phyloP scores from a whole-genome alignment of 2,113 vertebrate genomes.

The Fukomys damarensis region DNA sequence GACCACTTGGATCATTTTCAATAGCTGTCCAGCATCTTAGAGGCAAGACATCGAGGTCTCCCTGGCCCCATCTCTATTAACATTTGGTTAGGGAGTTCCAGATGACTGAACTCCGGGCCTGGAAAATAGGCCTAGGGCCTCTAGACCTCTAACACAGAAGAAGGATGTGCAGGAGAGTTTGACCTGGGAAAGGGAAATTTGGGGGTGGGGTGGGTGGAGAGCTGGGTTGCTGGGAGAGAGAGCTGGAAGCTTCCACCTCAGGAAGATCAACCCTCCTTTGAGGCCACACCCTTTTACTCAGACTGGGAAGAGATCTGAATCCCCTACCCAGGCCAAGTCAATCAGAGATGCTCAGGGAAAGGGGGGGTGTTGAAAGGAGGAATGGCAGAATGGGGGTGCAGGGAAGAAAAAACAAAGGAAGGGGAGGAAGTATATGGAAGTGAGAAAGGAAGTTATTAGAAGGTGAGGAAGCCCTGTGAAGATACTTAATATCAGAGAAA shows the following conservation, averaged over 20 bases:
- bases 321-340: not conserved
- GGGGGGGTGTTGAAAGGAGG: not conserved
- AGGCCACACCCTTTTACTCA: constrained; percentile 56
- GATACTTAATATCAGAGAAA: not conserved
- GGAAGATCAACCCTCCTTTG: not conserved
- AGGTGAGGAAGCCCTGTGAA: constrained; percentile 11
- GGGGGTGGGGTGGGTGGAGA: not conserved
- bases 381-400: not conserved
- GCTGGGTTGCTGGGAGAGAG: not conserved
- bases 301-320: constrained; percentile 53
- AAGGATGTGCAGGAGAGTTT: not conserved
- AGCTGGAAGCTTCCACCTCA: not conserved
- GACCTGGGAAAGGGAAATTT: not conserved
- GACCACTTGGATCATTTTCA: constrained; percentile 33
- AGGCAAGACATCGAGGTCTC: not conserved
- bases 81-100: not conserved
- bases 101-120: not conserved
- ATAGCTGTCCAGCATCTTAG: not conserved
- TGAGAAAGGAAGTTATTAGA: not conserved
- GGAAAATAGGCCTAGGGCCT: not conserved
- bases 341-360: constrained; percentile 70
- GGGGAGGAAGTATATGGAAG: not conserved
- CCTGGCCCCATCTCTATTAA: not conserved
- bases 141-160: constrained; percentile 13
- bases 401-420: constrained; percentile 59